These are phyloP conservation scores for Chalcis sispes DNA, from an alignment of 2,888 invertebrate genomes.

Conservation along the genomic window DNA sequence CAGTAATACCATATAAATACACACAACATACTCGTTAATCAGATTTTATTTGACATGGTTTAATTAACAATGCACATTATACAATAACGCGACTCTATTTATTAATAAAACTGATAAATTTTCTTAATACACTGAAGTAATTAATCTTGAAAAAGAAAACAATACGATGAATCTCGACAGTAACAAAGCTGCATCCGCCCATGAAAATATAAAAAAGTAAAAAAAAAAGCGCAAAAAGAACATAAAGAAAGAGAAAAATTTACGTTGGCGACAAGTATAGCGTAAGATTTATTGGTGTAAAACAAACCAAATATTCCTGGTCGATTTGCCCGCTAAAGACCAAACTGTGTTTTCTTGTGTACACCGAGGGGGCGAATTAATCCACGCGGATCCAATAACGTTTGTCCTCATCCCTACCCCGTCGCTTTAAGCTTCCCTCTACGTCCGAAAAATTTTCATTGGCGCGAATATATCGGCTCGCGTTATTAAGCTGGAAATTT, in stretches of 20 bases:
- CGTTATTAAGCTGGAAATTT: conserved; percentile 32
- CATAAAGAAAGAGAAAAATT: neutral
- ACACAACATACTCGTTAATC: too few species aligned
- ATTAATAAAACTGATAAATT: conserved; percentile 5
- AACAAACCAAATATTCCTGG: conserved; percentile 30
- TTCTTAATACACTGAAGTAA: neutral
- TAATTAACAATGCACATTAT: neutral
- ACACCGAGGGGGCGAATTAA: conserved; percentile 20
- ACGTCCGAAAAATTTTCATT: conserved; percentile 27
- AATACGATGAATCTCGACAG: neutral
- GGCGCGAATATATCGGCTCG: conserved; percentile 27
- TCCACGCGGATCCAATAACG: conserved; percentile 24
- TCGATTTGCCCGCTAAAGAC: conserved; percentile 19
- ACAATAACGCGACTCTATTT: neutral
- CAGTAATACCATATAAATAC: too few species aligned
- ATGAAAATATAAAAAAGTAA: neutral
- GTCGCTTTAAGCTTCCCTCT: neutral
- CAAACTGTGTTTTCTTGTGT: neutral
- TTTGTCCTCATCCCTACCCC: neutral
- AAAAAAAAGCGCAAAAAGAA: conserved; percentile 7
- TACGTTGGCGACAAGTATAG: too few species aligned
- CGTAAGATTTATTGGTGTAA: conserved; percentile 20
- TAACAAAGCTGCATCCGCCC: neutral
- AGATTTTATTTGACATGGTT: too few species aligned
- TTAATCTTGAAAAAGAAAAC: conserved; percentile 7